Percentiles rank a stretch among this genome's conserved stretches.
Conservation (phyloP, 2,797 vertebrate species). For the Rhodeus uyekii region DNA sequence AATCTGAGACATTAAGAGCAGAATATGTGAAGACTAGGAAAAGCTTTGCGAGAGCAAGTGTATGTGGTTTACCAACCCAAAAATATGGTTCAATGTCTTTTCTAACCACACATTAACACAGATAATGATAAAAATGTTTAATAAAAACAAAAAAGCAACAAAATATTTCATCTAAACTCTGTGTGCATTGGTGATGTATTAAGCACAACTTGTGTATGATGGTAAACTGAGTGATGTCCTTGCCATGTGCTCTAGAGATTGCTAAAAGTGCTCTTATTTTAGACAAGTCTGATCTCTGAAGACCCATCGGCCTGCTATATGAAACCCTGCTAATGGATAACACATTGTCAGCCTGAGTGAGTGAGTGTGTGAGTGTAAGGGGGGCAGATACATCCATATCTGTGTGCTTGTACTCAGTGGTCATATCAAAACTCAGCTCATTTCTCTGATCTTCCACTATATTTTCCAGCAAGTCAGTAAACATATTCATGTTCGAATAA, state of each 20-base stretch:
- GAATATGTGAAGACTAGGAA: slow-evolving; percentile 43
- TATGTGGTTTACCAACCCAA: not conserved
- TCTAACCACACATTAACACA: not conserved
- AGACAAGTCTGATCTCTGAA: slow-evolving; percentile 68
- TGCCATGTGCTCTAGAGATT: slow-evolving; percentile 61
- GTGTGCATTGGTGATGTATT: not conserved
- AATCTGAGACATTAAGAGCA: slow-evolving; percentile 41
- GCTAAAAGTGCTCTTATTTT: slow-evolving; percentile 68
- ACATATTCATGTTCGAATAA: slow-evolving; percentile 6
- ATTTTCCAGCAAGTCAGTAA: not conserved
- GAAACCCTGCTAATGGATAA: slow-evolving; percentile 81
- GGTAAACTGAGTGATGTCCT: slow-evolving; percentile 57
- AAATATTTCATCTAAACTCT: not conserved
- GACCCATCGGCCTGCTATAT: slow-evolving; percentile 77
- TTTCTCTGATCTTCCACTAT: slow-evolving; percentile 9
- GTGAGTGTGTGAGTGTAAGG: slow-evolving; percentile 37
- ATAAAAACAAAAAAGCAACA: not conserved
- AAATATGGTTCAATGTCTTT: not conserved
- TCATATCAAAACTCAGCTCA: slow-evolving; percentile 11
- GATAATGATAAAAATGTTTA: not conserved
- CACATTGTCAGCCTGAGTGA: slow-evolving; percentile 42
- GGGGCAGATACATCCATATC: slow-evolving; percentile 36
- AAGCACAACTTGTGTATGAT: slow-evolving; percentile 10
- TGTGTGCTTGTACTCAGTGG: slow-evolving; percentile 10
- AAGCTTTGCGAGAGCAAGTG: slow-evolving; percentile 10